Conservation (phyloP, 2,797 vertebrate genomes). For the Neosilurus hyrtlii region DNA sequence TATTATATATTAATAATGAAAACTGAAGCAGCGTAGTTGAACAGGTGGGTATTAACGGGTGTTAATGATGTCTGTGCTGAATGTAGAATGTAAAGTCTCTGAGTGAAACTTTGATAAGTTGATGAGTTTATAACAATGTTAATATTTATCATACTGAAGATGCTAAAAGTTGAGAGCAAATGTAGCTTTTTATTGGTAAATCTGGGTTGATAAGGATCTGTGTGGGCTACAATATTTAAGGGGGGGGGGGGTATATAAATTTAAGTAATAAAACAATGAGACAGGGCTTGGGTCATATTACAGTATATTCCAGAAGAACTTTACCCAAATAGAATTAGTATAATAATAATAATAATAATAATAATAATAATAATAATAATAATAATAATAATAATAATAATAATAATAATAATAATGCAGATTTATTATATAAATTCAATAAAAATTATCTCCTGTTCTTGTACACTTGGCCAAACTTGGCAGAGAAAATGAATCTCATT, state of each 20-base stretch:
- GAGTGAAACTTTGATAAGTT: not conserved
- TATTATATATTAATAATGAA: no score
- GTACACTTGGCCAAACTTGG: not conserved
- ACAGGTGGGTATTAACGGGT: not conserved
- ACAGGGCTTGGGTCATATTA: not conserved
- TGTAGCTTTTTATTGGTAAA: not conserved
- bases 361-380: no score
- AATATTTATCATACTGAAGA: no score
- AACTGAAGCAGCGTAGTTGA: not conserved
- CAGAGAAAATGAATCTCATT: constrained; percentile 31
- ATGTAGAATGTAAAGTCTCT: not conserved
- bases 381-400: no score
- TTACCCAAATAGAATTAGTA: no score
- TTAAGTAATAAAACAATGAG: not conserved
- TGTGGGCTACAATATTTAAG: not conserved
- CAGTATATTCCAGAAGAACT: not conserved
- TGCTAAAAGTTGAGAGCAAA: not conserved
- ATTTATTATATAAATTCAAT: not conserved
- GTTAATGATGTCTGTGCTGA: not conserved
- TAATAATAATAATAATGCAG: not conserved
- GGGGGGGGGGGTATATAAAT: not conserved
- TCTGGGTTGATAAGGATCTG: not conserved
- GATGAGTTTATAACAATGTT: not conserved
- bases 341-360: no score
- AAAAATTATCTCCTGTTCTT: not conserved